Conservation (phyloP, 2,888 invertebrate genomes). For the Leptura quadrifasciata region DNA sequence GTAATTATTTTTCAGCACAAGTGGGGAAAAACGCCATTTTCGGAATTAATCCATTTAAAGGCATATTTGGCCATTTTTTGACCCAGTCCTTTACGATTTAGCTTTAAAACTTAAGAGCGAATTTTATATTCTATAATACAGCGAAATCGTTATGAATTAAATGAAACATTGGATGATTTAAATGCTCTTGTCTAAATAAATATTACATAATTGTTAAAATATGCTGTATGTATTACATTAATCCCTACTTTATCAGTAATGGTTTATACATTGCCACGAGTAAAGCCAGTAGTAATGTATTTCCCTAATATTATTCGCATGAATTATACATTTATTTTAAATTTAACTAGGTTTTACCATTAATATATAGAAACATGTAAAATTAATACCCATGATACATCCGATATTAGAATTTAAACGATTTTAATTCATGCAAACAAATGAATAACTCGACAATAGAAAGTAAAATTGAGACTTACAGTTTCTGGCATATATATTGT, state of each 20-base stretch:
- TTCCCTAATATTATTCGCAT: background rate
- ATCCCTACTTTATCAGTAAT: slow-evolving; percentile 16
- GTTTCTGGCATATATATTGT: too few relatives aligned
- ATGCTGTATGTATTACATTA: background rate
- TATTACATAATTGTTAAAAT: background rate
- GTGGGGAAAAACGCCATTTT: too few relatives aligned
- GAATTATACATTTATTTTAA: background rate
- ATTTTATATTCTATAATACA: too few relatives aligned
- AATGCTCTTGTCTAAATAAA: background rate
- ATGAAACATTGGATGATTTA: background rate
- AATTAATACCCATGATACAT: background rate
- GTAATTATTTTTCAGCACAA: too few relatives aligned
- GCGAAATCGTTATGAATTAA: too few relatives aligned
- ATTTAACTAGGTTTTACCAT: background rate
- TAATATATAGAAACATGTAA: background rate
- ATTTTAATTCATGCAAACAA: too few relatives aligned
- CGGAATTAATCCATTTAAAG: too few relatives aligned
- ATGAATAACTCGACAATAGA: too few relatives aligned
- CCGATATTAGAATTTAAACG: background rate
- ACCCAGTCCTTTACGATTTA: too few relatives aligned
- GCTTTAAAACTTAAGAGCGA: too few relatives aligned
- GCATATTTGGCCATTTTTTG: too few relatives aligned
- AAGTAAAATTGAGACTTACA: too few relatives aligned
- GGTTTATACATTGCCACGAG: slow-evolving; percentile 4
- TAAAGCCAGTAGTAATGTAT: slow-evolving; percentile 13